Conservation (phyloP, 2,888 invertebrate genomes). For the Drosophila ustulata region DNA sequence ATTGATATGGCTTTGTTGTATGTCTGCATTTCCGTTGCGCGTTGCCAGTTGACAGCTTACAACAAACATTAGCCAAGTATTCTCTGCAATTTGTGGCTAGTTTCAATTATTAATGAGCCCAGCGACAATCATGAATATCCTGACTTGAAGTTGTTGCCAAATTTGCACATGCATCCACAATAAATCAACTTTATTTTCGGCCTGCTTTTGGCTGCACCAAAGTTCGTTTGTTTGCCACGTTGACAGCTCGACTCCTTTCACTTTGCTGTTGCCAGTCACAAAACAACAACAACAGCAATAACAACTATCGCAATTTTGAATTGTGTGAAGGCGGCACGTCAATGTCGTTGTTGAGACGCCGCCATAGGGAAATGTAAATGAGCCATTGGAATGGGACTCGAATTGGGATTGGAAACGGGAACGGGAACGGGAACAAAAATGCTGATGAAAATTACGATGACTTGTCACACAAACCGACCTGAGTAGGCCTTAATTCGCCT, state of each 20-base stretch:
- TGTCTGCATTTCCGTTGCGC: slow-evolving; percentile 32
- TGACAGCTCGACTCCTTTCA: slow-evolving; percentile 65
- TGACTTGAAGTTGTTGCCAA: slow-evolving; percentile 26
- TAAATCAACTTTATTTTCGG: slow-evolving; percentile 70
- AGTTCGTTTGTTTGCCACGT: slow-evolving; percentile 56
- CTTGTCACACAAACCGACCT: slow-evolving; percentile 74
- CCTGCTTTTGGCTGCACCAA: slow-evolving; percentile 51
- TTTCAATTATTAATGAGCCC: slow-evolving; percentile 50
- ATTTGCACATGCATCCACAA: slow-evolving; percentile 56
- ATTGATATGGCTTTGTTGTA: slow-evolving; percentile 73
- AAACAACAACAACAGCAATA: slow-evolving; percentile 29
- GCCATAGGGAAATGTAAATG: slow-evolving; percentile 8
- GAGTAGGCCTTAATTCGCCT: slow-evolving; percentile 38
- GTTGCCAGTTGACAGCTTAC: neutral
- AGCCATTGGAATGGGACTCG: slow-evolving; percentile 21
- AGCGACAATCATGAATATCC: slow-evolving; percentile 49
- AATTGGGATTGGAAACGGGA: slow-evolving; percentile 22
- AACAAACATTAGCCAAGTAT: slow-evolving; percentile 5
- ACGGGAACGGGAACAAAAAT: slow-evolving; percentile 21
- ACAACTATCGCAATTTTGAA: slow-evolving; percentile 63
- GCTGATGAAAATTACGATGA: slow-evolving; percentile 72
- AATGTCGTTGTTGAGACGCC: slow-evolving; percentile 60
- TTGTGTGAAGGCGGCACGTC: slow-evolving; percentile 80
- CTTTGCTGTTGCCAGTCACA: slow-evolving; percentile 56
- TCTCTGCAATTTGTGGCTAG: slow-evolving; percentile 14